These are phyloP conservation scores for Dryas iulia DNA, from an alignment of 1,140 invertebrate species.

Conservation along the genomic window DNA sequence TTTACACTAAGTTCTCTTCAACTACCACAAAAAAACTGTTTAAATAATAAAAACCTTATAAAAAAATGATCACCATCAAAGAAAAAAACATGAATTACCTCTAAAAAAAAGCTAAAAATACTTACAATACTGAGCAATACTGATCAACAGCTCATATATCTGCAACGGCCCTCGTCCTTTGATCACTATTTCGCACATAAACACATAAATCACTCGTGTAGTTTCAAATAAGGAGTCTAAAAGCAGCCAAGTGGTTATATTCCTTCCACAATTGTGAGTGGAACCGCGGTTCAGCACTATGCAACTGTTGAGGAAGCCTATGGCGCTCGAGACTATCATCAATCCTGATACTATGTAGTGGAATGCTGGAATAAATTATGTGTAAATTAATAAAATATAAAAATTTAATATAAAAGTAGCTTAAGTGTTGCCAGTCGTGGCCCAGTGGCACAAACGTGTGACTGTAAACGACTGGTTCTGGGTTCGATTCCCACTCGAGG, in stretches of 20 bases:
- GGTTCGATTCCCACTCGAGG: no score
- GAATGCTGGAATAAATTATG: slow-evolving; percentile 42
- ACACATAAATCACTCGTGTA: slow-evolving; percentile 60
- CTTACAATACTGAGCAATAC: slow-evolving; percentile 65
- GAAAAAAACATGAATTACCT: no score
- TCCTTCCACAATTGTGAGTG: slow-evolving; percentile 45
- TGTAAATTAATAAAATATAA: no score
- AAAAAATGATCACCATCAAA: no score
- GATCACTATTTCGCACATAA: slow-evolving; percentile 57
- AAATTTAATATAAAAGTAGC: no score
- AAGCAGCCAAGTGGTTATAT: slow-evolving; percentile 64
- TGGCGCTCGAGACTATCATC: slow-evolving; percentile 52
- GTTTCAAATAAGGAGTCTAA: slow-evolving; percentile 71
- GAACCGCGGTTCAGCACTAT: slow-evolving; percentile 53
- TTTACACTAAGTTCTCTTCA: no score
- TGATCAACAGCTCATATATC: slow-evolving; percentile 59
- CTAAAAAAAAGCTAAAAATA: slow-evolving; percentile 32
- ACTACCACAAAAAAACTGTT: no score
- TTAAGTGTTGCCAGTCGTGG: no score
- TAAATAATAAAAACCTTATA: no score
- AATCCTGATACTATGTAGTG: slow-evolving; percentile 62
- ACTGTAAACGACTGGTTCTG: no score
- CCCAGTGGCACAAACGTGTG: no score
- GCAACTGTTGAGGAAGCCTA: slow-evolving; percentile 64
- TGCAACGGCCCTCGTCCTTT: slow-evolving; percentile 54